Evolutionary conservation across 2,888 invertebrate species (phyloP).

Genomic region (Agrochola lota): DNA sequence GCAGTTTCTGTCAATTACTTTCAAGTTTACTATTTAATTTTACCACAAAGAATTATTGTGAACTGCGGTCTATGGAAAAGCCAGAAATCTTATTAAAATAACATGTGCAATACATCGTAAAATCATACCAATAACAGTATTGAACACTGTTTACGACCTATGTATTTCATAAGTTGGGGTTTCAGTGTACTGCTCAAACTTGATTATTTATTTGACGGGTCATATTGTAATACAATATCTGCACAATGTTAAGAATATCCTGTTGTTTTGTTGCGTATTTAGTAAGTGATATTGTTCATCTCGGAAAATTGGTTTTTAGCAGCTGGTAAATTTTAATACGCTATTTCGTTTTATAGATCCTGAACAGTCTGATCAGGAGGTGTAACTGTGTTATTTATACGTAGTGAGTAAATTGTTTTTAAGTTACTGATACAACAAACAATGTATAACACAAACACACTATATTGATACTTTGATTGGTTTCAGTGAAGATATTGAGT

Average conservation of each 20-base stretch:
- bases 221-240: slow-evolving; percentile 44
- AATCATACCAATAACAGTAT: slow-evolving; percentile 45
- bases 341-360: slow-evolving; percentile 68
- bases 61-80: slow-evolving; percentile 9
- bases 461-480: neutral
- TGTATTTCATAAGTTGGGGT: slow-evolving; percentile 50
- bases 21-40: neutral
- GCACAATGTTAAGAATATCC: slow-evolving; percentile 63
- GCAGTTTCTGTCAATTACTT: neutral
- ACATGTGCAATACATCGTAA: slow-evolving; percentile 58
- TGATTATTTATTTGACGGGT: slow-evolving; percentile 42
- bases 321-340: neutral
- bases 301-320: neutral
- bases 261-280: slow-evolving; percentile 45
- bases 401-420: slow-evolving; percentile 79
- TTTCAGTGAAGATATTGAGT: slow-evolving; percentile 85
- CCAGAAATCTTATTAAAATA: slow-evolving; percentile 39
- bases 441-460: too few species aligned
- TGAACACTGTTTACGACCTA: slow-evolving; percentile 52
- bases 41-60: neutral
- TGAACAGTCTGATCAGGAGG: slow-evolving; percentile 68
- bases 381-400: slow-evolving; percentile 81
- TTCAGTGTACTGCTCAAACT: slow-evolving; percentile 16
- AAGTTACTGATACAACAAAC: neutral
- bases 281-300: slow-evolving; percentile 51